Evolutionary conservation across 2,113 vertebrate species (phyloP), one percentile per base, ranked within the genome.

Genomic region (Laterallus jamaicensis): DNA sequence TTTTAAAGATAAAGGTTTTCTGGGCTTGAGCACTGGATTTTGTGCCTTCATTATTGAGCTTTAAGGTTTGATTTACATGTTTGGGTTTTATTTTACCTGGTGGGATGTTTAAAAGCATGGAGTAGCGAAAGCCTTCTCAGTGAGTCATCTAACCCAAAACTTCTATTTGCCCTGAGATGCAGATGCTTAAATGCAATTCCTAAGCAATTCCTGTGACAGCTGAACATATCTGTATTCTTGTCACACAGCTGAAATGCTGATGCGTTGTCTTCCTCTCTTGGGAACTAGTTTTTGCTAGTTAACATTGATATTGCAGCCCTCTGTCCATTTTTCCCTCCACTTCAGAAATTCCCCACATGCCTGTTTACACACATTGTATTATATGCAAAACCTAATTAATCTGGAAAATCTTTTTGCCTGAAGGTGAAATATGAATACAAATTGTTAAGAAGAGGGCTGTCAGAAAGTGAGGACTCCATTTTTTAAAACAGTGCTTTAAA

Each of bases 371-470:
- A 22, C 14, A 28, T n/a, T 2, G 0, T 81, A 55, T 56, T 88
- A 29, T 12, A 90, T 82, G 55, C 71, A 90, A 77, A 90, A 93
- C 67, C 66, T 74, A 94, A 82, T 86, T 54, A 79, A 86, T 66
- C 67, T 88, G 64, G 70, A 83, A 66, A 90, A 77, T 86, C 22
- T 93, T n/a, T 88, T 76, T 83, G 32, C 54, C 76, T 92, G 29
- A 68, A 85, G 55, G 13, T 69, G 13, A 92, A 73, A 42, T 63
- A 73, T 8, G 19, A 74, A 56, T 87, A 22, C 64, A 28, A 74
- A 55, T 26, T 81, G 14, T 73, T 91, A 37, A 64, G 59, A 90
- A 59, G 47, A 82, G 6, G 10, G 6, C 29, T 90, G 20, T 54
- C 10, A 71, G 26, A 76, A 81, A 92, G 7, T 71, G 26, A 32